phyloP scores from a whole-genome alignment of 2,113 vertebrate genomes.

The Brachyistius frenatus region DNA sequence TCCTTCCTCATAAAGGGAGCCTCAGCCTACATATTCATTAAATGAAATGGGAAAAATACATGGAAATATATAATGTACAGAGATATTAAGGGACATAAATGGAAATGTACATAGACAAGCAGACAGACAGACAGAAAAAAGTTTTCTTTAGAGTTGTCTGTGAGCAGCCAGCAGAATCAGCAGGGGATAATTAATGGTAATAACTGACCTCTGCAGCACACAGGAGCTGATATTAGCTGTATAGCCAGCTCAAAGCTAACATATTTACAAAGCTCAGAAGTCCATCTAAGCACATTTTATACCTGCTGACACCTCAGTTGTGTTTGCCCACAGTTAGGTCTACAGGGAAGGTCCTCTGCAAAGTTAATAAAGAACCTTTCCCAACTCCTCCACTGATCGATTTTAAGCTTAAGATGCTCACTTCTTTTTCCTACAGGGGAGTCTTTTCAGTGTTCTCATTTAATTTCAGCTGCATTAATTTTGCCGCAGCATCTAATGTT shows the following conservation, averaged over 20 bases:
- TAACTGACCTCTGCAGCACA: slow-evolving; percentile 53
- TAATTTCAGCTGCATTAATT: slow-evolving; percentile 72
- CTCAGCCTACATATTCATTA: slow-evolving; percentile 10
- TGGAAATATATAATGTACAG: background rate
- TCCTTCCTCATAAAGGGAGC: background rate
- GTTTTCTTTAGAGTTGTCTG: slow-evolving; percentile 49
- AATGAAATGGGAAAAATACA: background rate
- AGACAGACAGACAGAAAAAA: slow-evolving; percentile 9
- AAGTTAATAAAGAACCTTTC: slow-evolving; percentile 78
- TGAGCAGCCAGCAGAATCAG: slow-evolving; percentile 41
- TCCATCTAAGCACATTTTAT: slow-evolving; percentile 74
- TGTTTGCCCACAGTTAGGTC: slow-evolving; percentile 65
- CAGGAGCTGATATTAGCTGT: slow-evolving; percentile 63
- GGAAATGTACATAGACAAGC: background rate
- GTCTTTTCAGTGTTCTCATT: slow-evolving; percentile 70
- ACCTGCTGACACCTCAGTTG: slow-evolving; percentile 79
- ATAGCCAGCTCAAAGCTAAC: slow-evolving; percentile 62
- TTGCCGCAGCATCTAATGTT: slow-evolving; percentile 71
- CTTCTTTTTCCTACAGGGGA: slow-evolving; percentile 59
- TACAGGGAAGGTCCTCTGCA: slow-evolving; percentile 68
- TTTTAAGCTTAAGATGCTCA: slow-evolving; percentile 62
- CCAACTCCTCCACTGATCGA: slow-evolving; percentile 71
- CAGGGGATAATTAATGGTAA: slow-evolving; percentile 69
- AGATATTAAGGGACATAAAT: too few species aligned
- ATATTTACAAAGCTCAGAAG: slow-evolving; percentile 74